A percentile compares a stretch with the other conserved stretches of the same genome.
Evolutionary conservation across 2,113 vertebrate genomes (phyloP).

Genomic region (Neogale vison): DNA sequence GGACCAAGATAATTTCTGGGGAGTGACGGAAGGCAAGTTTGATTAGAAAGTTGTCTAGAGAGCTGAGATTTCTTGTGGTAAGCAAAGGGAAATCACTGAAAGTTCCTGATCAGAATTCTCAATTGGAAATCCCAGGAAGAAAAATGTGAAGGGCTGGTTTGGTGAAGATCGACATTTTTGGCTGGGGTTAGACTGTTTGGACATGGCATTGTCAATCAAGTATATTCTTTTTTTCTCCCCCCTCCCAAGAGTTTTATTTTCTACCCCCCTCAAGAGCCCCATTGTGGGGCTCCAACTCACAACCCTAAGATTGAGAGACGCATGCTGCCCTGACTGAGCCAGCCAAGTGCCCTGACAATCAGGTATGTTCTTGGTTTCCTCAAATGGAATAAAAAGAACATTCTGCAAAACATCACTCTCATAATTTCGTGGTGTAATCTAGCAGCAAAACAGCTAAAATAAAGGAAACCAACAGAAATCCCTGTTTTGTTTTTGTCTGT

Average conservation of each 20-base stretch:
- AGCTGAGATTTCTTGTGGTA: not conserved
- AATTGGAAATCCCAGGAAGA: not conserved
- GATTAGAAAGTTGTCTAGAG: not conserved
- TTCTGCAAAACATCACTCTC: not conserved
- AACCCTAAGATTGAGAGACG: not conserved
- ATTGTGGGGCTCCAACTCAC: not conserved
- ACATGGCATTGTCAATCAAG: not conserved
- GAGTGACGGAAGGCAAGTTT: not conserved
- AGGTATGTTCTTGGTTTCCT: not conserved
- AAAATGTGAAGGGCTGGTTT: not conserved
- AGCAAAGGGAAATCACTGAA: not conserved
- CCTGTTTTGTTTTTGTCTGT: not conserved
- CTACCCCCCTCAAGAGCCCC: not conserved
- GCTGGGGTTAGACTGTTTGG: not conserved
- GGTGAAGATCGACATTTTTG: not conserved
- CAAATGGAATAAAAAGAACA: constrained; percentile 27
- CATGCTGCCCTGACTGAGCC: not conserved
- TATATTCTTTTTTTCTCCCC: not conserved
- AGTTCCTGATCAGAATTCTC: constrained; percentile 20
- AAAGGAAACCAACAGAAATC: constrained; percentile 31
- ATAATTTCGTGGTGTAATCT: constrained; percentile 18
- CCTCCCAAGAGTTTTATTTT: not conserved
- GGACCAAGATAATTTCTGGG: not conserved
- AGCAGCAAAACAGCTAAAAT: not conserved
- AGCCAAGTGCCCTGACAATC: not conserved